phyloP scores from a whole-genome alignment of 2,888 invertebrate species.

The Diaprepes abbreviatus region DNA sequence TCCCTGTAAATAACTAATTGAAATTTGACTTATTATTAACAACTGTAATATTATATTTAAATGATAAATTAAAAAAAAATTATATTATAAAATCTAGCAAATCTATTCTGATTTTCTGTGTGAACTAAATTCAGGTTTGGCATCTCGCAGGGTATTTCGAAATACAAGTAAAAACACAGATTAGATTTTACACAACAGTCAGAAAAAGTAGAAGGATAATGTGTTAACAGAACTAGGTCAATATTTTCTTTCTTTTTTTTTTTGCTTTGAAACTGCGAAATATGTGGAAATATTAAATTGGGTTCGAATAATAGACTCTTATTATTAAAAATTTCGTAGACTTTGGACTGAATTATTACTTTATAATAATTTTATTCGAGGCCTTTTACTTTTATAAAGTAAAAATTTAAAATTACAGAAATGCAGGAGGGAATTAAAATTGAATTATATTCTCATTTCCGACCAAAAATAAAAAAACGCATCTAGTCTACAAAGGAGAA shows the following conservation, averaged over 20 bases:
- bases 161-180: constrained; percentile 47
- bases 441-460: too few relatives aligned
- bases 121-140: constrained; percentile 45
- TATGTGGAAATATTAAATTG: constrained; percentile 43
- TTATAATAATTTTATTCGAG: too few relatives aligned
- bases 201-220: constrained; percentile 46
- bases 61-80: neutral
- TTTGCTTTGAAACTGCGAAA: constrained; percentile 30
- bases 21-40: too few relatives aligned
- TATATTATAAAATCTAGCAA: neutral
- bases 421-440: too few relatives aligned
- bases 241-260: constrained; percentile 44
- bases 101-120: constrained; percentile 33
- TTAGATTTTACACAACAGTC: constrained; percentile 46
- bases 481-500: too few relatives aligned
- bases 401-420: too few relatives aligned
- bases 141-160: constrained; percentile 44
- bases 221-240: constrained; percentile 44
- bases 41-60: too few relatives aligned
- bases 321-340: constrained; percentile 41
- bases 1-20: too few relatives aligned
- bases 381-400: too few relatives aligned
- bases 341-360: too few relatives aligned
- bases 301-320: constrained; percentile 21
- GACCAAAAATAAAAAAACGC: too few relatives aligned